Conservation (phyloP, 2,888 invertebrate species). For the Scaptomyza tumidula region DNA sequence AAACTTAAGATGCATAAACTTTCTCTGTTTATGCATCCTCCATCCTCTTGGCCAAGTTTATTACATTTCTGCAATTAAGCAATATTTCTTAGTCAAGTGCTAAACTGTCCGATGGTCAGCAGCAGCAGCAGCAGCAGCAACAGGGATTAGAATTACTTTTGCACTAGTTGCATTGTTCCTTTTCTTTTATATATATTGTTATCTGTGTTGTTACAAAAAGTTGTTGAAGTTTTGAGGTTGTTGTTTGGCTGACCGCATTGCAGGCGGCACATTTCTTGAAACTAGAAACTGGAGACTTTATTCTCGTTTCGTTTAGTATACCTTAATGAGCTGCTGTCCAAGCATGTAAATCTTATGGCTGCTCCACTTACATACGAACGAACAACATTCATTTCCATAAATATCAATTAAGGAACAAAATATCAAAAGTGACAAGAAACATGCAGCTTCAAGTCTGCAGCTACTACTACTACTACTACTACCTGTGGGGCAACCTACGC, state of each 20-base stretch:
- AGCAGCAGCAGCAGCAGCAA: conserved; percentile 41
- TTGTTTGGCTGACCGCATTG: conserved; percentile 27
- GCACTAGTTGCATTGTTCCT: conserved; percentile 34
- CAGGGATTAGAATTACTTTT: conserved; percentile 51
- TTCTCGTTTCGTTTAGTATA: conserved; percentile 4
- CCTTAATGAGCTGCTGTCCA: conserved; percentile 48
- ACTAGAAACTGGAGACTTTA: conserved; percentile 9
- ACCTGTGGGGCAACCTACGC: conserved; percentile 65
- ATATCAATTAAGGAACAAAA: conserved; percentile 70
- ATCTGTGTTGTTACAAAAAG: conserved; percentile 6
- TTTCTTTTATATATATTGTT: not conserved
- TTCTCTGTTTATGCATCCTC: conserved; percentile 18
- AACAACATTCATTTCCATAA: conserved; percentile 68
- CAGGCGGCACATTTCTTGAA: not conserved
- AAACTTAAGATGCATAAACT: conserved; percentile 42
- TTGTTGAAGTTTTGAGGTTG: conserved; percentile 35
- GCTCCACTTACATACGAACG: conserved; percentile 56
- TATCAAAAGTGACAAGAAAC: conserved; percentile 68
- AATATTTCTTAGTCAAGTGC: conserved; percentile 62
- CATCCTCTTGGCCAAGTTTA: conserved; percentile 44
- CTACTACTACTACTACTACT: conserved; percentile 24
- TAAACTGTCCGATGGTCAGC: conserved; percentile 45
- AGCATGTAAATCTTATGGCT: conserved; percentile 60
- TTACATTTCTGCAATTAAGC: conserved; percentile 63
- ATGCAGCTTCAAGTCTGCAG: conserved; percentile 43